Evolutionary conservation across 2,888 invertebrate species (phyloP).

Genomic region (Nebria salina): DNA sequence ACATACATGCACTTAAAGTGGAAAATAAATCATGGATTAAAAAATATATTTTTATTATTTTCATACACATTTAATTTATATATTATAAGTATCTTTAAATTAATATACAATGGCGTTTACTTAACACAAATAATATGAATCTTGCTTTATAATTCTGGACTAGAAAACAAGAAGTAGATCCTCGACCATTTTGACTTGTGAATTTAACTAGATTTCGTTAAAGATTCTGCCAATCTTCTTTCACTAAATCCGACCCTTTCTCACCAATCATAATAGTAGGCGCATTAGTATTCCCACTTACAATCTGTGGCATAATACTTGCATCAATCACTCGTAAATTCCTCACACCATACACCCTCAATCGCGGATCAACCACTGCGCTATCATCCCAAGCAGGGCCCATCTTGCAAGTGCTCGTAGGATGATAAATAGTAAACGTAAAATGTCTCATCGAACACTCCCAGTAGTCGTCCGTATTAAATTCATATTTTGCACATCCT

Average conservation of each 20-base stretch:
- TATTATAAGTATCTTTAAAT: not conserved
- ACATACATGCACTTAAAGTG: no score
- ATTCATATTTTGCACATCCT: slow-evolving; percentile 77
- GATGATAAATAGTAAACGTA: slow-evolving; percentile 85
- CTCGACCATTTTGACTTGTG: no score
- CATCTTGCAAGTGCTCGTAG: slow-evolving; percentile 88
- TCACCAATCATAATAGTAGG: slow-evolving; percentile 92
- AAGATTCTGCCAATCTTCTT: slow-evolving; percentile 76
- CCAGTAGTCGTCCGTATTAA: slow-evolving; percentile 87
- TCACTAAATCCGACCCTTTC: slow-evolving; percentile 89
- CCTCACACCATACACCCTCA: slow-evolving; percentile 81
- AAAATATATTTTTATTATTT: no score
- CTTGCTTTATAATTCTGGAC: not conserved
- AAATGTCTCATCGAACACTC: slow-evolving; percentile 85
- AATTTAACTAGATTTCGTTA: not conserved
- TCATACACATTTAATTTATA: not conserved
- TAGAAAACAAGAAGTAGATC: not conserved
- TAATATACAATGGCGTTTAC: not conserved
- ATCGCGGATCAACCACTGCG: slow-evolving; percentile 82
- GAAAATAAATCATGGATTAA: no score
- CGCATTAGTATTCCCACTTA: slow-evolving; percentile 91
- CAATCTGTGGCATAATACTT: slow-evolving; percentile 88
- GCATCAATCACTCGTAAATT: slow-evolving; percentile 84
- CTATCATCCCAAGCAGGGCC: slow-evolving; percentile 78
- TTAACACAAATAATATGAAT: not conserved